These are phyloP conservation scores for Episyrphus balteatus DNA, from an alignment of 1,140 invertebrate genomes.

Conservation along the genomic window DNA sequence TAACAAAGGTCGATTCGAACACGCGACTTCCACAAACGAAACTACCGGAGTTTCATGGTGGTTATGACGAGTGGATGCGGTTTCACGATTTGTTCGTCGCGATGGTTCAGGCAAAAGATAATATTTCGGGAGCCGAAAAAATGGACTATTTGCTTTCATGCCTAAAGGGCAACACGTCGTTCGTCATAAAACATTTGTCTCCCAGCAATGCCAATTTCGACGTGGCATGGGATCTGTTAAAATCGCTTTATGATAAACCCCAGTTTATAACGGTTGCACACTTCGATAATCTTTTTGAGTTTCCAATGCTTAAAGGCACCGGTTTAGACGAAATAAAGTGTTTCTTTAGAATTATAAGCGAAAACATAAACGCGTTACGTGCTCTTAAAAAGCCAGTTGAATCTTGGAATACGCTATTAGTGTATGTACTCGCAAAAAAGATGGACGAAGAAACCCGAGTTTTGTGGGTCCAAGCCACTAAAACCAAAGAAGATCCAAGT, in stretches of 20 bases:
- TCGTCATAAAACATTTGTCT: background rate
- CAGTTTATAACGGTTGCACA: background rate
- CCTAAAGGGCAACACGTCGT: background rate
- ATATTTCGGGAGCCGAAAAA: background rate
- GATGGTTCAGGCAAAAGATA: background rate
- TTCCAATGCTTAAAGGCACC: background rate
- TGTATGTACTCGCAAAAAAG: too few relatives aligned
- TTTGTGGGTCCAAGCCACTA: too few relatives aligned
- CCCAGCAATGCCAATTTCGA: background rate
- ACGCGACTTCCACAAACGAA: background rate
- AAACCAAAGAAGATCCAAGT: too few relatives aligned
- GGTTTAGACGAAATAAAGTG: background rate
- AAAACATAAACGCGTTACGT: too few relatives aligned
- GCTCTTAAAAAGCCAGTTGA: too few relatives aligned
- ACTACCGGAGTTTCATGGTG: constrained; percentile 1
- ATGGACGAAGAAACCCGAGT: too few relatives aligned
- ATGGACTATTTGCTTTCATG: background rate
- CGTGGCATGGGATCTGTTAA: background rate
- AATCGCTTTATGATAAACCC: background rate
- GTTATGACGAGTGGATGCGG: background rate
- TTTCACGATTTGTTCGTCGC: constrained; percentile 1
- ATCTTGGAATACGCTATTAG: too few relatives aligned
- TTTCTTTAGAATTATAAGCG: background rate
- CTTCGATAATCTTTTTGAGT: background rate
- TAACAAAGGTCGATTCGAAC: too few relatives aligned